These are phyloP conservation scores for Microplitis demolitor DNA, from an alignment of 1,140 invertebrate genomes.

Conservation along the genomic window DNA sequence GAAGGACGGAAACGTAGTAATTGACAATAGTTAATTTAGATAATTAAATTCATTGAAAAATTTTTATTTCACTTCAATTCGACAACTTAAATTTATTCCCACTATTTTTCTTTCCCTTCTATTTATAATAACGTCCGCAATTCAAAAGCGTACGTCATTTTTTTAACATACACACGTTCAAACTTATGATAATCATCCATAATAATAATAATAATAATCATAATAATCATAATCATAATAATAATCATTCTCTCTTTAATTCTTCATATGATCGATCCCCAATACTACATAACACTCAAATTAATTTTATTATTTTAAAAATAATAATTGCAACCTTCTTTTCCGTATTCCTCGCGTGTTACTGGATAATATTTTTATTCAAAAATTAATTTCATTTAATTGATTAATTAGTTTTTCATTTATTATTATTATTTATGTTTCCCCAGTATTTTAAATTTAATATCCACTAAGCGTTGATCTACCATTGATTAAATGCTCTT, in stretches of 20 bases:
- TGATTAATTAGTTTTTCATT: constrained; percentile 18
- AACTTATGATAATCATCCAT: constrained; percentile 26
- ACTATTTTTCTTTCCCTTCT: not conserved
- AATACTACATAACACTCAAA: constrained; percentile 44
- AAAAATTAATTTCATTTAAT: constrained; percentile 30
- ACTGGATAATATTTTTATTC: constrained; percentile 33
- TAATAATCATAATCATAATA: no score
- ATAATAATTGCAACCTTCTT: constrained; percentile 36
- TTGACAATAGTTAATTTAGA: constrained; percentile 8
- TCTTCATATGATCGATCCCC: constrained; percentile 22
- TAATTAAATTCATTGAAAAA: not conserved
- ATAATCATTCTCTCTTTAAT: constrained; percentile 16
- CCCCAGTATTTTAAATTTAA: constrained; percentile 37
- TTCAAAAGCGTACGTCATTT: constrained; percentile 12
- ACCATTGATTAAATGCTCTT: constrained; percentile 57
- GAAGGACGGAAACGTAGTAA: constrained; percentile 14
- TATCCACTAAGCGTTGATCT: constrained; percentile 49
- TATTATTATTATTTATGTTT: constrained; percentile 17
- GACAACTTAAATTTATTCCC: not conserved
- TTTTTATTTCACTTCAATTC: constrained; percentile 6
- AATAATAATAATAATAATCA: not conserved
- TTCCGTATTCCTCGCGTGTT: constrained; percentile 42
- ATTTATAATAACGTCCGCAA: not conserved
- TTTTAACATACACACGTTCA: constrained; percentile 24
- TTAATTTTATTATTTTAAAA: constrained; percentile 30